Evolutionary conservation across 2,113 vertebrate species (phyloP).

Genomic region (Spea bombifrons): DNA sequence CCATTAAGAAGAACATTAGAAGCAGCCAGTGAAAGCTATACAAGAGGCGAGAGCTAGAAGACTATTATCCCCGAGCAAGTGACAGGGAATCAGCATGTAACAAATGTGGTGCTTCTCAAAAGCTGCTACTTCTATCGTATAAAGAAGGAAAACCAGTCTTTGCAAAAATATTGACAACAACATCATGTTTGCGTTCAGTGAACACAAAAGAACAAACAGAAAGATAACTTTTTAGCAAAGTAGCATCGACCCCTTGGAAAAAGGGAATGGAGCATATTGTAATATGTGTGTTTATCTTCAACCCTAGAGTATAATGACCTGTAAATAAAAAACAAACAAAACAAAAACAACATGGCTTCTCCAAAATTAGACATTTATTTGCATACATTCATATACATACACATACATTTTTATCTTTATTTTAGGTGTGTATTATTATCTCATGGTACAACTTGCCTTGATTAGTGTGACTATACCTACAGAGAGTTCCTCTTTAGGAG

Average conservation of each 20-base stretch:
- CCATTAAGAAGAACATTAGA: slow-evolving; percentile 47
- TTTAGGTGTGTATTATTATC: no score
- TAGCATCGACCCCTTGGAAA: not conserved
- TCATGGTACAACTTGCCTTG: no score
- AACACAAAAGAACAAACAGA: not conserved
- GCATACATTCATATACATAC: no score
- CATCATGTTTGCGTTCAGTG: not conserved
- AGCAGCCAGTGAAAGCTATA: slow-evolving; percentile 38
- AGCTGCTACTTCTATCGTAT: slow-evolving; percentile 23
- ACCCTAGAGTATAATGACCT: no score
- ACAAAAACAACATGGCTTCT: no score
- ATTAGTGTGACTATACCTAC: no score
- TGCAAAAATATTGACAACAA: slow-evolving; percentile 10
- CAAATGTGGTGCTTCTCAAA: slow-evolving; percentile 42
- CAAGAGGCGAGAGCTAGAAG: slow-evolving; percentile 39
- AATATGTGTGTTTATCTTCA: not conserved
- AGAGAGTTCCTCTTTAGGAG: no score
- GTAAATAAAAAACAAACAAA: no score
- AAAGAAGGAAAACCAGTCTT: slow-evolving; percentile 4
- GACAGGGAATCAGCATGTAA: slow-evolving; percentile 49
- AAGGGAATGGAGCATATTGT: not conserved
- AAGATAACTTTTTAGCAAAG: not conserved
- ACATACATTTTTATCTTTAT: no score
- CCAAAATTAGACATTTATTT: no score
- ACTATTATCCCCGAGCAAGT: slow-evolving; percentile 42